These are phyloP conservation scores for Plebejus argus DNA, from an alignment of 2,888 invertebrate species.

Conservation along the genomic window DNA sequence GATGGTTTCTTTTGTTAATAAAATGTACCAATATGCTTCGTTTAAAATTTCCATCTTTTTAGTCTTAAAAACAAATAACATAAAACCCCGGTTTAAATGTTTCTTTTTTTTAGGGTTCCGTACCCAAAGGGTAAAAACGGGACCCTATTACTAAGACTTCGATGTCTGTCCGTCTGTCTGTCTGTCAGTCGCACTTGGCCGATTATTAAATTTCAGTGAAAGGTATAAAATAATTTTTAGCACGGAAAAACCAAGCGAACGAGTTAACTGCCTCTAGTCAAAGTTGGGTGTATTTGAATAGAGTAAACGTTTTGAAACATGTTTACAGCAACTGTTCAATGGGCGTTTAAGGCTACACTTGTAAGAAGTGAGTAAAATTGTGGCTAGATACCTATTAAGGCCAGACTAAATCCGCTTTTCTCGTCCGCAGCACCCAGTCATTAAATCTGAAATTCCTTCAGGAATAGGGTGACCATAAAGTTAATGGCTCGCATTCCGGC, in stretches of 20 bases:
- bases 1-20: background rate
- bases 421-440: slow-evolving; percentile 59
- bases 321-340: background rate
- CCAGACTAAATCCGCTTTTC: slow-evolving; percentile 54
- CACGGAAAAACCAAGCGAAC: too few relatives aligned
- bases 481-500: slow-evolving; percentile 6
- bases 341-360: slow-evolving; percentile 16
- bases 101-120: too few relatives aligned
- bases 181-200: too few relatives aligned
- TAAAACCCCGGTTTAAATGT: too few relatives aligned
- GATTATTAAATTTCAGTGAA: too few relatives aligned
- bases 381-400: slow-evolving; percentile 16
- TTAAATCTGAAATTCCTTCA: slow-evolving; percentile 68
- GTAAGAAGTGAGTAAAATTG: slow-evolving; percentile 32
- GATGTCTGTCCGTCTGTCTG: too few relatives aligned
- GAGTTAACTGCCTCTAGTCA: background rate
- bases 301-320: background rate
- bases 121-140: too few relatives aligned
- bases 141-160: too few relatives aligned
- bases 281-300: background rate
- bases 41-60: too few relatives aligned
- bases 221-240: too few relatives aligned
- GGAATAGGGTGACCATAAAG: slow-evolving; percentile 47
- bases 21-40: too few relatives aligned
- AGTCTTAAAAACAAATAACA: too few relatives aligned